These are phyloP conservation scores for Enteromius anoplus DNA, from an alignment of 2,797 vertebrate genomes.

Conservation along the genomic window DNA sequence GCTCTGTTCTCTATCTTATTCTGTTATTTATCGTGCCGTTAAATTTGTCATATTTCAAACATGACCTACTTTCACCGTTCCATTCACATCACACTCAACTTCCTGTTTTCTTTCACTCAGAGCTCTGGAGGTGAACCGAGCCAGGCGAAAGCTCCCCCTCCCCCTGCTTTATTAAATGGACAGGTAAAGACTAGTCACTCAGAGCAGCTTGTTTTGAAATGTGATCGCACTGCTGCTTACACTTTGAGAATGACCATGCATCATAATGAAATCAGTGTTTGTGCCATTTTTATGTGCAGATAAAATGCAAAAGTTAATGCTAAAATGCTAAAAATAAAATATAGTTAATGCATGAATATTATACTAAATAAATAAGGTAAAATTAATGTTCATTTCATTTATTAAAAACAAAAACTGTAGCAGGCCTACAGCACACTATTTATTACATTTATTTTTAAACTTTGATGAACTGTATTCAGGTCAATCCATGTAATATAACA, in stretches of 20 bases:
- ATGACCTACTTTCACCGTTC: conserved; percentile 55
- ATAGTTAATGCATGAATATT: not conserved
- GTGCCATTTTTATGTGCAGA: not conserved
- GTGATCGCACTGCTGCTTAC: conserved; percentile 66
- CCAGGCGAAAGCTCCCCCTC: conserved; percentile 54
- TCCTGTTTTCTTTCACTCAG: conserved; percentile 52
- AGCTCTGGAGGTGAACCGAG: conserved; percentile 58
- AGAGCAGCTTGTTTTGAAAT: conserved; percentile 75
- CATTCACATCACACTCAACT: conserved; percentile 39
- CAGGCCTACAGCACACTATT: not conserved
- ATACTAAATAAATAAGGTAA: not conserved
- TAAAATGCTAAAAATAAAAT: not conserved
- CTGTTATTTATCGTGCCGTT: conserved; percentile 42
- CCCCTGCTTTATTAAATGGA: conserved; percentile 69
- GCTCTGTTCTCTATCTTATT: conserved; percentile 14
- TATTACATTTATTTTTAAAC: not conserved
- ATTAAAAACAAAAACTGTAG: not conserved
- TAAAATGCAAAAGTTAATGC: not conserved
- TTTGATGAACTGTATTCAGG: not conserved
- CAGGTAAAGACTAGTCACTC: conserved; percentile 75
- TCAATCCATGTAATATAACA: conserved; percentile 4
- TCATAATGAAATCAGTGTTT: conserved; percentile 38
- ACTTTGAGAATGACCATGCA: conserved; percentile 68
- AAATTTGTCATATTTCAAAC: conserved; percentile 35
- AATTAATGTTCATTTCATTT: not conserved